These are phyloP conservation scores for Sandelia bainsii DNA, from an alignment of 2,797 vertebrate species.

Conservation along the genomic window DNA sequence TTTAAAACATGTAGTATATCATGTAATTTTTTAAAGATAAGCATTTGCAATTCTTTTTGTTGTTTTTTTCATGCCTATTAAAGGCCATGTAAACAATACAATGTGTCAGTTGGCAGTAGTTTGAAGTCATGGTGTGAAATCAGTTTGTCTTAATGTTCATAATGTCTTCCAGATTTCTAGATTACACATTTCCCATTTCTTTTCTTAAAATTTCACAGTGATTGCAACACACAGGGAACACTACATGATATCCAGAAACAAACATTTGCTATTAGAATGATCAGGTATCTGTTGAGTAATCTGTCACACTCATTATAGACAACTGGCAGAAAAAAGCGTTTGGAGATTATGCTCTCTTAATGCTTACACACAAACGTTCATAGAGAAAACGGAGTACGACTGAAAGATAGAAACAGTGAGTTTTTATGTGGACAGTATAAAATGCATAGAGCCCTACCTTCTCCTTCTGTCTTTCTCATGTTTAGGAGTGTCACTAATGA, in stretches of 20 bases:
- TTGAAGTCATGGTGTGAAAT: background rate
- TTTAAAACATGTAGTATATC: conserved; percentile 21
- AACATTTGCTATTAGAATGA: background rate
- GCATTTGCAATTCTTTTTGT: background rate
- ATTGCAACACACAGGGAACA: no score
- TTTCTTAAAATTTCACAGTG: no score
- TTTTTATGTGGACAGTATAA: conserved; percentile 15
- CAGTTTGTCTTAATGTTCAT: no score
- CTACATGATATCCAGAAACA: no score
- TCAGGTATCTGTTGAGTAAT: background rate
- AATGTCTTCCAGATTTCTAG: no score
- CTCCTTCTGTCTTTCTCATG: conserved; percentile 11
- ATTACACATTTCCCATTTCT: no score
- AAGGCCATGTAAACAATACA: no score
- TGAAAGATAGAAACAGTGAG: background rate
- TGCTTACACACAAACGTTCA: background rate
- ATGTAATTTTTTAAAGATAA: conserved; percentile 2
- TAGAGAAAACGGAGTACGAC: background rate
- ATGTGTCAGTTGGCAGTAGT: background rate
- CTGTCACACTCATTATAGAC: background rate
- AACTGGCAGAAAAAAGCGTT: no score
- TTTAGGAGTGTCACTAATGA: conserved; percentile 74
- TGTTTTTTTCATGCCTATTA: background rate
- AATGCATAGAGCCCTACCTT: conserved; percentile 9
- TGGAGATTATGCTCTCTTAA: background rate